These are phyloP conservation scores for Neotoma lepida DNA, from an alignment of 2,113 vertebrate genomes.

Conservation along the genomic window DNA sequence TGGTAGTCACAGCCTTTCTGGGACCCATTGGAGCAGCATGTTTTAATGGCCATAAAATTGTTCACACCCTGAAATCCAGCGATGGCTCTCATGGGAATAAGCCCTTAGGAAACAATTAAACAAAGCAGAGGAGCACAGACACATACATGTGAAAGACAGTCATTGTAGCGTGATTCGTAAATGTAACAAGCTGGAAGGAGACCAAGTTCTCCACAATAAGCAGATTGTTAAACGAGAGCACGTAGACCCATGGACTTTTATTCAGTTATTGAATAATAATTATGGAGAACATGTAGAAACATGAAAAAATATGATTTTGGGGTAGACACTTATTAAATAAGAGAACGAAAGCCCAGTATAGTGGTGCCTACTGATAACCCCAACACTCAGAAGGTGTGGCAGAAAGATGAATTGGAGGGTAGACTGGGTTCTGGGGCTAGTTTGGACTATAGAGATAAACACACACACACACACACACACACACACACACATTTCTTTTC, in stretches of 20 bases:
- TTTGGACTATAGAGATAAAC: background rate
- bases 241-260: conserved; percentile 27
- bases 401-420: background rate
- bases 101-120: conserved; percentile 63
- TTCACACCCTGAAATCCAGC: conserved; percentile 7
- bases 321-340: background rate
- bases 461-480: too few relatives aligned
- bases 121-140: background rate
- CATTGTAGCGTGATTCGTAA: conserved; percentile 25
- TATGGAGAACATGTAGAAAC: conserved; percentile 21
- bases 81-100: conserved; percentile 52
- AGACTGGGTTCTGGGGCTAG: background rate
- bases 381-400: background rate
- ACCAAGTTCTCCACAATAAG: conserved; percentile 57
- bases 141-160: conserved; percentile 3
- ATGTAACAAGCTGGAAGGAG: conserved; percentile 42
- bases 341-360: background rate
- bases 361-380: background rate
- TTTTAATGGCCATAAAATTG: conserved; percentile 36
- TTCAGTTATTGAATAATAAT: conserved; percentile 57
- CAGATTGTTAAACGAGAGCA: conserved; percentile 23
- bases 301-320: conserved; percentile 46
- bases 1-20: background rate
- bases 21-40: background rate
- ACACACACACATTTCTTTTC: too few relatives aligned